Conservation (phyloP, 2,797 vertebrate species). For the Chromis chromis region DNA sequence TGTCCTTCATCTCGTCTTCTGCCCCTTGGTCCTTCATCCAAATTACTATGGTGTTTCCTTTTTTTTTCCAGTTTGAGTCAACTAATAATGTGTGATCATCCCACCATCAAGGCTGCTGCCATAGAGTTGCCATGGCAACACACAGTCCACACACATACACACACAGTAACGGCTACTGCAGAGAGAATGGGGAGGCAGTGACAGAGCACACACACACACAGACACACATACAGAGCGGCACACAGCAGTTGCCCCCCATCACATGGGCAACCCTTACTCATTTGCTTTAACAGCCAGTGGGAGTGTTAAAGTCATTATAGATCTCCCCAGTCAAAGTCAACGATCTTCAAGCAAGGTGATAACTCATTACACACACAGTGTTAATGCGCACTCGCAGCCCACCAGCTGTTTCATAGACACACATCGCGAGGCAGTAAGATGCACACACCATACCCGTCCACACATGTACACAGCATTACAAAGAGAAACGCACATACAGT, state of each 20-base stretch:
- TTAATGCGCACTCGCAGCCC: conserved; percentile 64
- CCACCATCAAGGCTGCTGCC: conserved; percentile 76
- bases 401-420: conserved; percentile 62
- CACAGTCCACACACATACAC: conserved; percentile 53
- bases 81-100: conserved; percentile 78
- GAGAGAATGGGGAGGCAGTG: conserved; percentile 56
- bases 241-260: conserved; percentile 40
- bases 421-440: conserved; percentile 2
- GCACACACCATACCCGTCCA: neutral
- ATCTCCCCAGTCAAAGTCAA: conserved; percentile 72
- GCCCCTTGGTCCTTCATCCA: conserved; percentile 37
- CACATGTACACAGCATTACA: neutral
- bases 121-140: conserved; percentile 80
- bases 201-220: conserved; percentile 30
- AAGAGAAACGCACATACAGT: neutral
- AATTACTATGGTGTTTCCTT: conserved; percentile 29
- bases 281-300: conserved; percentile 75
- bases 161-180: conserved; percentile 65
- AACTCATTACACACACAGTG: conserved; percentile 68
- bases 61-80: conserved; percentile 49
- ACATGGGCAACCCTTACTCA: conserved; percentile 59
- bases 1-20: conserved; percentile 6
- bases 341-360: conserved; percentile 76
- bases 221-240: conserved; percentile 22
- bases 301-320: conserved; percentile 72